Base-by-base conservation (phyloP, 2,113 vertebrate species). In the Pao palembangensis region DNA sequence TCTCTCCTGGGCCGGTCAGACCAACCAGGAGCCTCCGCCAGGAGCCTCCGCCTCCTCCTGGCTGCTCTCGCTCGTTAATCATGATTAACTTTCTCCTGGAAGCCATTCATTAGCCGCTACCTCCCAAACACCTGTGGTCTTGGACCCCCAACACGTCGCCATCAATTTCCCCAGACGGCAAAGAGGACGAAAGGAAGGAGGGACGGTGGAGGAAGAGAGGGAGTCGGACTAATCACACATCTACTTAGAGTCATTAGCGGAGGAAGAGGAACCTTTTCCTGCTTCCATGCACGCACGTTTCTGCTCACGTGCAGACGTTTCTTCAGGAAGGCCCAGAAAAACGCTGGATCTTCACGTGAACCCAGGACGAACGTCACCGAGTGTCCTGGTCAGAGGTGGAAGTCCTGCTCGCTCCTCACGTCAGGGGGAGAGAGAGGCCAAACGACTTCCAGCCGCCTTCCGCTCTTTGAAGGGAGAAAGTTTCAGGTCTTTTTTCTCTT, bases 21-120 rank as follows among this genome's bases (percentile, higher is more conserved):
- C 34, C 34, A 38, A 38, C 34, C 34, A 38, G 34, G 8, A 11
- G 34, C 8, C 34, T 12, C 13, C 20, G 2, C 14, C 34, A 50
- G 0, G 14, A 13, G 2, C n/a, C n/a, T 11, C 52, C 51, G 2
- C 62, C 28, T 47, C 67, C 59, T 73, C 53, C 44, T 42, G 63
- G 51, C 60, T 48, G 3, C 17, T 76, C 2, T 17, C 46, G n/a
- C 77, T 77, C 62, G 47, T 86, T 83, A 79, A 81, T 77, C 82
- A 75, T 79, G 68, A 81, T 84, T 83, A 86, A 75, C 75, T 62
- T 62, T 53, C 43, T 25, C 59, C 68, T 71, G 72, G 74, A 75
- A 74, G 70, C 57, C 57, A 42, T 77, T 82, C 64, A 75, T 82
- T 81, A 81, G 51, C 31, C 14, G 58, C 51, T 60, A 73, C 60